Conservation (phyloP, 1,140 invertebrate genomes). For the Calosoma granatense region DNA sequence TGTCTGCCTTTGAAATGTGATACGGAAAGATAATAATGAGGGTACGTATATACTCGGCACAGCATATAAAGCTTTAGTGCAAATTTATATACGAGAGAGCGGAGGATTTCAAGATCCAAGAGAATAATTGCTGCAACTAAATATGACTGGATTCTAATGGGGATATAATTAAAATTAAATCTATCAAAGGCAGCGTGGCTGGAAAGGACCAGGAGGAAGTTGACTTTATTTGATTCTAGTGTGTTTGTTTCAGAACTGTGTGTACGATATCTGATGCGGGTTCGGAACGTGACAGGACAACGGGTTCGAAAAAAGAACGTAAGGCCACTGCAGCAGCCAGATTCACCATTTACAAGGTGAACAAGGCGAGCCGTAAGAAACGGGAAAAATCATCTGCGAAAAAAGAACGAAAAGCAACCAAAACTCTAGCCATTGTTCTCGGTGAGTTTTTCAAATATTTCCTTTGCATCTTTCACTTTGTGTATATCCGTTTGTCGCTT, state of each 20-base stretch:
- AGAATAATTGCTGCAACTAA: too few relatives aligned
- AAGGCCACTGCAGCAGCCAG: constrained; percentile 58
- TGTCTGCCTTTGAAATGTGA: too few relatives aligned
- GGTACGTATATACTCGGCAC: too few relatives aligned
- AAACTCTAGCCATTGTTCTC: constrained; percentile 96
- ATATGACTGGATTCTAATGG: too few relatives aligned
- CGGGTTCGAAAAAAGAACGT: constrained; percentile 54
- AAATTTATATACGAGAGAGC: too few relatives aligned
- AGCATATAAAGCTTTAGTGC: too few relatives aligned
- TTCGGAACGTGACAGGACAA: constrained; percentile 20
- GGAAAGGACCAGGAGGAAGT: too few relatives aligned
- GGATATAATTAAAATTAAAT: too few relatives aligned
- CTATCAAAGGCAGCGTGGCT: too few relatives aligned
- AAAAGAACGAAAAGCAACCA: constrained; percentile 97
- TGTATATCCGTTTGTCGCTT: not conserved
- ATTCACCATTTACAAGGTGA: constrained; percentile 86
- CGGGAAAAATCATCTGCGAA: constrained; percentile 89
- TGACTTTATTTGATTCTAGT: too few relatives aligned
- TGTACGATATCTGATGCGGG: not conserved
- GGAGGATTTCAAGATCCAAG: too few relatives aligned
- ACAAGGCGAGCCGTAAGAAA: constrained; percentile 91
- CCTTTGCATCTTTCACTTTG: constrained; percentile 10
- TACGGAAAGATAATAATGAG: too few relatives aligned
- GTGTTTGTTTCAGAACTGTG: not conserved
- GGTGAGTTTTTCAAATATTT: constrained; percentile 53